Conservation (phyloP, 2,888 invertebrate species). For the Drosophila greeni region DNA sequence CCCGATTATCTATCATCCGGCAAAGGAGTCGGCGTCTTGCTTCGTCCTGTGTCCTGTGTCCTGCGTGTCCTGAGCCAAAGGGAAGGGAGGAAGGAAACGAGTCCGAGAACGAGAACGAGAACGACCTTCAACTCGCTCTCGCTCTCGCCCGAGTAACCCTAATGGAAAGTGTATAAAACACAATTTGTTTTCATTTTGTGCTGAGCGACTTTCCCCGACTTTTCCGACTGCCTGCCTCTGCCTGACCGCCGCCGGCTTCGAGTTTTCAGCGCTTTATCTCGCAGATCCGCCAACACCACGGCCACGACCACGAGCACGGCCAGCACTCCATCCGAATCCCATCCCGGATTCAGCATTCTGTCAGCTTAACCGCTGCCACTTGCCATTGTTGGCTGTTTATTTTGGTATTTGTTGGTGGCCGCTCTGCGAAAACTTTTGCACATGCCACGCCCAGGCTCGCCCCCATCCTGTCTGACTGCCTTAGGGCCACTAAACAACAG, state of each 20-base stretch:
- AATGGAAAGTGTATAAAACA: conserved; percentile 48
- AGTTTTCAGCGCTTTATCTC: conserved; percentile 68
- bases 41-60: not conserved
- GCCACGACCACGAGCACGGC: not conserved
- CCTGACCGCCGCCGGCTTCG: conserved; percentile 52
- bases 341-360: conserved; percentile 44
- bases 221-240: conserved; percentile 18
- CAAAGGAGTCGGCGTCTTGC: conserved; percentile 17
- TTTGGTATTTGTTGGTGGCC: conserved; percentile 38
- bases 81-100: too few species aligned
- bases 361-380: conserved; percentile 71
- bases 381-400: conserved; percentile 69
- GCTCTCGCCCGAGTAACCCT: conserved; percentile 40
- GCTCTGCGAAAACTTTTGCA: conserved; percentile 52
- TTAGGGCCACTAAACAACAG: conserved; percentile 50
- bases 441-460: conserved; percentile 55
- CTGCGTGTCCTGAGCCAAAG: not conserved
- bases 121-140: conserved; percentile 25
- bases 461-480: conserved; percentile 23
- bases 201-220: conserved; percentile 52
- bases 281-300: conserved; percentile 36
- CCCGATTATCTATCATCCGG: conserved; percentile 36
- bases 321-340: conserved; percentile 8
- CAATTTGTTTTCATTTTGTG: conserved; percentile 68
- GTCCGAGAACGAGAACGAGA: conserved; percentile 7